Conservation (phyloP, 1,140 invertebrate genomes). For the Drosophila aff. region DNA sequence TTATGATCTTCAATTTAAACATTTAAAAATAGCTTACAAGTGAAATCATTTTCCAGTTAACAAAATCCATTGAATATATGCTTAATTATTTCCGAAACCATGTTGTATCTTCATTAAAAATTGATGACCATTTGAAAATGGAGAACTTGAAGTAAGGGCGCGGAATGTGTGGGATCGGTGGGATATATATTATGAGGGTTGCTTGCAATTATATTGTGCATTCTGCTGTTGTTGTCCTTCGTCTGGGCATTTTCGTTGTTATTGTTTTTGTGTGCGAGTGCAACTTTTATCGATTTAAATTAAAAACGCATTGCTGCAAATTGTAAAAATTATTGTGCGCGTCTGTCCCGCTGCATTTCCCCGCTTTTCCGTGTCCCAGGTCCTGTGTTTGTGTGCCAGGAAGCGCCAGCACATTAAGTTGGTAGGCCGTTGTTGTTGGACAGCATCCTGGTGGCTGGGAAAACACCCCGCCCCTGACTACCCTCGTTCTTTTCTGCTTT, state of each 20-base stretch:
- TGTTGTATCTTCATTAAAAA: conserved; percentile 33
- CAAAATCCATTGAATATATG: no score
- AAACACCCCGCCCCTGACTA: not conserved
- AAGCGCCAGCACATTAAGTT: conserved; percentile 80
- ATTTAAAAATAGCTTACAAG: not conserved
- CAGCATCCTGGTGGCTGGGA: conserved; percentile 60
- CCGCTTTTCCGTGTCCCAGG: not conserved
- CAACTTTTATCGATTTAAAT: conserved; percentile 83
- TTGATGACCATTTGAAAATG: conserved; percentile 12
- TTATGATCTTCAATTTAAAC: not conserved
- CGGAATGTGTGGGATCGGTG: conserved; percentile 16
- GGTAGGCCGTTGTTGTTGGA: conserved; percentile 70
- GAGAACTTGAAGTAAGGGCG: not conserved
- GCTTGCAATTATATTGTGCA: conserved; percentile 74
- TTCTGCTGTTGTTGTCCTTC: conserved; percentile 51
- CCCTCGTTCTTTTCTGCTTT: not conserved
- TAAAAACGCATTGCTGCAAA: conserved; percentile 82
- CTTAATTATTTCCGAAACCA: not conserved
- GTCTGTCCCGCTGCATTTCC: conserved; percentile 52
- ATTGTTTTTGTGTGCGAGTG: conserved; percentile 73
- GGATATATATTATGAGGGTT: conserved; percentile 49
- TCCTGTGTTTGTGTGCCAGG: conserved; percentile 49
- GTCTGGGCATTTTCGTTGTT: conserved; percentile 32
- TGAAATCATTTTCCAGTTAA: not conserved
- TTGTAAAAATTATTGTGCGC: conserved; percentile 80